These are phyloP conservation scores for Ridgeia piscesae DNA, from an alignment of 1,140 invertebrate species.

Conservation along the genomic window DNA sequence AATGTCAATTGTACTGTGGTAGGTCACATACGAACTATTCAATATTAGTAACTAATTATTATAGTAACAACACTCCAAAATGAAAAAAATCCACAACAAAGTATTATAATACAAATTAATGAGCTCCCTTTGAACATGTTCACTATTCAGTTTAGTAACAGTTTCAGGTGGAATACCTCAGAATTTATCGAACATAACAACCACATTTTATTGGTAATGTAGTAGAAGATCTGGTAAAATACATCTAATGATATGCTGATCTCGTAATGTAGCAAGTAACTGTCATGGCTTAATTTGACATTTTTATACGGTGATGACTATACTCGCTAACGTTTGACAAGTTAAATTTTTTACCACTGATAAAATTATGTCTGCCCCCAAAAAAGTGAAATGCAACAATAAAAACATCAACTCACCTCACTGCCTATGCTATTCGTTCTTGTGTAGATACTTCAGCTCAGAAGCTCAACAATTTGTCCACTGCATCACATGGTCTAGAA, in stretches of 20 bases:
- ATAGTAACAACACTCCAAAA: too few relatives aligned
- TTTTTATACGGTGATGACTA: neutral
- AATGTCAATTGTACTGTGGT: too few relatives aligned
- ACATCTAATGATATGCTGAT: neutral
- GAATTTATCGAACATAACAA: too few relatives aligned
- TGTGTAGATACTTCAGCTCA: neutral
- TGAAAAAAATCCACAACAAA: too few relatives aligned
- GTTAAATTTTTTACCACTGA: neutral
- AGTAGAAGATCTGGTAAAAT: neutral
- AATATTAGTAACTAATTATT: too few relatives aligned
- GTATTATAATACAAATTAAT: too few relatives aligned
- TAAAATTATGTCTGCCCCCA: neutral
- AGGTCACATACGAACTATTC: too few relatives aligned
- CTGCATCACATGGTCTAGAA: neutral
- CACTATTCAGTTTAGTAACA: too few relatives aligned
- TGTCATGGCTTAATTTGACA: neutral
- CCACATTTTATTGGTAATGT: too few relatives aligned
- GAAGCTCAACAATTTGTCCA: neutral
- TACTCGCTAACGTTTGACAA: too few relatives aligned
- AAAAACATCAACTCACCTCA: neutral
- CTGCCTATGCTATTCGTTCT: constrained; percentile 4
- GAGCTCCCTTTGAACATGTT: too few relatives aligned
- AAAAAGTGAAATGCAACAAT: neutral
- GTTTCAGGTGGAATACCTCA: too few relatives aligned
- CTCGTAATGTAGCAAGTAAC: neutral